phyloP scores from a whole-genome alignment of 2,888 invertebrate species.

The Dasypogon diadema region DNA sequence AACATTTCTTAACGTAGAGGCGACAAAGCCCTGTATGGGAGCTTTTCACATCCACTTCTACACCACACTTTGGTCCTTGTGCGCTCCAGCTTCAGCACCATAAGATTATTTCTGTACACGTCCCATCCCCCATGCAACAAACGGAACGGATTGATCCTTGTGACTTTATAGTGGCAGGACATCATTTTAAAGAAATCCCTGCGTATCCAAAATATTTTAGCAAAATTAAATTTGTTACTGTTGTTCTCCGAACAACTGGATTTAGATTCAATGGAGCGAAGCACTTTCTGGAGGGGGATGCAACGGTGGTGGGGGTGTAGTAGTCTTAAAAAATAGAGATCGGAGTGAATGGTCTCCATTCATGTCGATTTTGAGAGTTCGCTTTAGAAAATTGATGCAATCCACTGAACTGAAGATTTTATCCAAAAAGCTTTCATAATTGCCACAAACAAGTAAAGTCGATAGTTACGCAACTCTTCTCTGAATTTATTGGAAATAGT shows the following conservation, averaged over 20 bases:
- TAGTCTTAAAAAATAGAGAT: not conserved
- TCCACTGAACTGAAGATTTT: no score
- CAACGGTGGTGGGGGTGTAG: not conserved
- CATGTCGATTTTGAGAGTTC: not conserved
- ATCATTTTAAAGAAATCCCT: conserved; percentile 1
- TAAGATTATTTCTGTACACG: not conserved
- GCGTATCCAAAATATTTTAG: conserved; percentile 42
- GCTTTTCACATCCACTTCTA: not conserved
- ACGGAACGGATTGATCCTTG: not conserved
- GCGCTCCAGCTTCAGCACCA: not conserved
- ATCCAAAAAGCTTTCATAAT: no score
- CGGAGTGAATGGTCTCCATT: not conserved
- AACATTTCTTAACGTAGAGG: not conserved
- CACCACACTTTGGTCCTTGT: not conserved
- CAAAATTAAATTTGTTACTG: conserved; percentile 44
- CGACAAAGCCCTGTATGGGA: not conserved
- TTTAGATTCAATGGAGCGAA: not conserved
- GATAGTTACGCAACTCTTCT: no score
- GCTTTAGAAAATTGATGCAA: no score
- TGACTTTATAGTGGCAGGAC: not conserved
- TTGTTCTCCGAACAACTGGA: not conserved
- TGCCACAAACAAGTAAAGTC: no score
- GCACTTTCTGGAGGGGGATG: not conserved
- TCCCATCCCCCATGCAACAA: not conserved
- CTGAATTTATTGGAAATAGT: no score